A percentile compares a stretch with the other conserved stretches of the same genome.
Evolutionary conservation across 2,797 vertebrate genomes (phyloP).

Genomic region (Crenichthys baileyi): DNA sequence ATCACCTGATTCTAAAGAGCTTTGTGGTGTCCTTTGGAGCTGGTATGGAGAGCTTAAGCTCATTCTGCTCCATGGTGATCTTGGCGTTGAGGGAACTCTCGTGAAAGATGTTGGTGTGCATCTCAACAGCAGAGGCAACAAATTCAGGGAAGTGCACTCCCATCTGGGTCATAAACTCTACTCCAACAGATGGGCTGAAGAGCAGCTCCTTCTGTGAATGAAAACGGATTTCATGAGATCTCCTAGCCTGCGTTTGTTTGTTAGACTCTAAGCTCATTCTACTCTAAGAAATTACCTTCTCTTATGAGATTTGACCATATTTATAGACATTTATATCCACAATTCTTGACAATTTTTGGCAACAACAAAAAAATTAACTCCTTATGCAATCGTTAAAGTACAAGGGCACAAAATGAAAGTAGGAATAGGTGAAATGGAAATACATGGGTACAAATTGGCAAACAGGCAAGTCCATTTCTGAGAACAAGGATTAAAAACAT

Average conservation of each 20-base stretch:
- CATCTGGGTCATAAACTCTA: constrained; percentile 89
- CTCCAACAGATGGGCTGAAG: constrained; percentile 85
- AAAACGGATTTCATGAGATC: constrained; percentile 13
- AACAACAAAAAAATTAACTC: not conserved
- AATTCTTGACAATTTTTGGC: not conserved
- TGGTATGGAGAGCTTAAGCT: constrained; percentile 87
- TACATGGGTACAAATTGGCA: not conserved
- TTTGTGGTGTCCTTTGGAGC: constrained; percentile 81
- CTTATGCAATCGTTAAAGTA: not conserved
- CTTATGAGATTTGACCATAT: not conserved
- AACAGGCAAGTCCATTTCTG: not conserved
- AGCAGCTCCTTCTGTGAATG: constrained; percentile 71
- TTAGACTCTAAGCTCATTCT: too few species aligned
- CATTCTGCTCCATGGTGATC: constrained; percentile 76
- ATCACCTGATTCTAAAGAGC: constrained; percentile 87
- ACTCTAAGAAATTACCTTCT: not conserved
- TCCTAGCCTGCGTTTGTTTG: not conserved
- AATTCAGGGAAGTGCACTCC: constrained; percentile 88
- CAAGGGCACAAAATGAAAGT: not conserved
- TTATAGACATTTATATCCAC: not conserved
- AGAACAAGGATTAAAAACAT: not conserved
- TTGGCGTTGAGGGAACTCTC: constrained; percentile 87
- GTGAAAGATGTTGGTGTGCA: constrained; percentile 89
- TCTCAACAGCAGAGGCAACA: constrained; percentile 83
- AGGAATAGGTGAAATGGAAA: not conserved